Evolutionary conservation across 2,888 invertebrate genomes (phyloP), one percentile per base, ranked within the genome.

Genomic region (Koerneria pararmatus): DNA sequence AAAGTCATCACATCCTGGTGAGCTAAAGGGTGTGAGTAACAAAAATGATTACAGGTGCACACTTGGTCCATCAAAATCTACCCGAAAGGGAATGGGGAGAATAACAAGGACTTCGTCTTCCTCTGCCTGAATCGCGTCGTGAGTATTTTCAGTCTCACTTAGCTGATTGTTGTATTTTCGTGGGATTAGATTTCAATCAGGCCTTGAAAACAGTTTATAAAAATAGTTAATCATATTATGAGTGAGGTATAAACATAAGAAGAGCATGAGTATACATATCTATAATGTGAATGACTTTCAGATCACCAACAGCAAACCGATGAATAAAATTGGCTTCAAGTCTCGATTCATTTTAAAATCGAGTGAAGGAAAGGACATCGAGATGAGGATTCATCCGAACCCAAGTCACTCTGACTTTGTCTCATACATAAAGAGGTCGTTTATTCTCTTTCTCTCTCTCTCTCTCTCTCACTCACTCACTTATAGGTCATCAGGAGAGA

Each of bases 341-440:
- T 82, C 82, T 11, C 76, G 80, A 5, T 83, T 83, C 73, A 77
- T 74, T 49, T 74, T 83, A 27, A 69, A 76, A 59, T 83, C 80
- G 35, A 75, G 77, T 8, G 83, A 83, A 62, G 71, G 71, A n/a
- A 83, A 83, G 61, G 57, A 48, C 46, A 59, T 71, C 27, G 67
- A 74, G 70, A 78, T 80, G 80, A 71, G 83, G 15, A 78, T 83
- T 31, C 83, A 83, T 63, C 83, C 83, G 27, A 83, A 83, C 65
- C 83, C 83, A n/a, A 82, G 82, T 15, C 83, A 83, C 64, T 81
- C 80, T 19, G 83, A 83, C 71, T 83, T 82, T 68, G 83, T 83
- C 27, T 80, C 80, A 34, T 83, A 82, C 69, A 82, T 82, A 62
- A 82, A 82, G 56, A 58, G 58, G 58, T 60, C 22, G 11, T 22